Evolutionary conservation across 2,888 invertebrate species (phyloP).

Genomic region (Encarsia formosa): DNA sequence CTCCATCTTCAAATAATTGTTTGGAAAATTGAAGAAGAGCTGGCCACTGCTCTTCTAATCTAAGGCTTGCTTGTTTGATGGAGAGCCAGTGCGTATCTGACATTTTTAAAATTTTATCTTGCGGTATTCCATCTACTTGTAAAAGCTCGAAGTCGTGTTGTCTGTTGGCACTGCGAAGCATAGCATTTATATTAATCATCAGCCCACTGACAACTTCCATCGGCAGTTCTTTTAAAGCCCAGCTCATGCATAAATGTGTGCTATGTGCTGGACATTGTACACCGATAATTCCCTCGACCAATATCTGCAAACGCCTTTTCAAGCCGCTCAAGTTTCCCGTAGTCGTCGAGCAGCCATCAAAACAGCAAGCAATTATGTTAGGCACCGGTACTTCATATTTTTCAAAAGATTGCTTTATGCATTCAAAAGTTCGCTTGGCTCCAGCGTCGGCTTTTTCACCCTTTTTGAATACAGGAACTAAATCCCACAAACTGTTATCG

Average conservation of each 20-base stretch:
- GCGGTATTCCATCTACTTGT: not conserved
- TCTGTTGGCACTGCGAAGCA: not conserved
- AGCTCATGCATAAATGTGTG: not conserved
- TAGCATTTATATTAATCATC: not conserved
- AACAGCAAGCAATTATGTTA: not conserved
- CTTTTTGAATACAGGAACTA: not conserved
- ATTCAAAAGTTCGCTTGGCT: not conserved
- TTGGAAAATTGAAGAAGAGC: not conserved
- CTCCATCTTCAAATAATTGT: not conserved
- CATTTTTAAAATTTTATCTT: not conserved
- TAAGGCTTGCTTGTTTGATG: not conserved
- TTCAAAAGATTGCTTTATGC: not conserved
- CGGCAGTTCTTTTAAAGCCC: not conserved
- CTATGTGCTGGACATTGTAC: slow-evolving; percentile 4
- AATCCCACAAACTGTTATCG: not conserved
- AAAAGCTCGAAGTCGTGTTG: not conserved
- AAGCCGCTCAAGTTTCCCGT: not conserved
- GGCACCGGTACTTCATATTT: not conserved
- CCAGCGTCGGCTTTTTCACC: not conserved
- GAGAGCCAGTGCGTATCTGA: not conserved
- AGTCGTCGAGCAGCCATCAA: not conserved
- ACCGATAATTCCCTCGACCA: not conserved
- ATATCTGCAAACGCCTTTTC: not conserved
- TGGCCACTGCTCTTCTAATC: not conserved
- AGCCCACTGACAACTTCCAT: not conserved